Base-by-base conservation (phyloP, 2,797 vertebrate genomes). In the Denticeps clupeoides region DNA sequence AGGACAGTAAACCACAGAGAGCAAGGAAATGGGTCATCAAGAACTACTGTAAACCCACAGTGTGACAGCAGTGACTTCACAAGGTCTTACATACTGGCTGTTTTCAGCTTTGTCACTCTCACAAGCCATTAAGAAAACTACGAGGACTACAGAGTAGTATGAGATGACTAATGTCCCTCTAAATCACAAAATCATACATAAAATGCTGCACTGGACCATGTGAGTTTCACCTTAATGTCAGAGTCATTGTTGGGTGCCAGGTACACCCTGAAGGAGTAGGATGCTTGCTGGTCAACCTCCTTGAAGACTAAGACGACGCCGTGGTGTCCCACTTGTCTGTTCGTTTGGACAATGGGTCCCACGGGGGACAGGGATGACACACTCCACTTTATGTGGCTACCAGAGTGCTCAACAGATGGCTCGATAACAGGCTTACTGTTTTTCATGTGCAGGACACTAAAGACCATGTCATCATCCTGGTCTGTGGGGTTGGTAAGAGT, bases 291-390 rank as follows among this genome's bases (percentile, higher is more conserved):
- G 0, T 80, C 73, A 0, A 84, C 32, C 24, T 77, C 83, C 51
- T 86, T 89, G 71, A 89, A 93, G 60, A 93, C 70, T 65, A 90
- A 77, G 44, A 90, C 89, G 0, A 82, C 84, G 0, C 89, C 89
- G 0, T 93, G 88, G 55, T 84, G 87, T 54, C 79, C 74, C 1
- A 86, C 61, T 0, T 77, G 55, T 38, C 75, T 63, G 4, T 41
- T 70, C 0, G 71, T 80, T 63, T 81, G 77, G 52, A 86, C 67
- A 33, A 91, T 73, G 0, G 88, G 86, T 0, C 88, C 90, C 56
- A 93, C 85, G 0, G 89, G 90, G 0, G 90, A 93, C 16, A 93
- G 64, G 0, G 89, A 89, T 13, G 83, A 83, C 65, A 90, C 85
- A 0, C 72, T 55, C 90, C 89, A 91, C 54, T 79, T 87, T 7